Percentiles rank a stretch among this genome's conserved stretches.
Conservation (phyloP, 2,113 vertebrate genomes). For the Elgaria multicarinata region DNA sequence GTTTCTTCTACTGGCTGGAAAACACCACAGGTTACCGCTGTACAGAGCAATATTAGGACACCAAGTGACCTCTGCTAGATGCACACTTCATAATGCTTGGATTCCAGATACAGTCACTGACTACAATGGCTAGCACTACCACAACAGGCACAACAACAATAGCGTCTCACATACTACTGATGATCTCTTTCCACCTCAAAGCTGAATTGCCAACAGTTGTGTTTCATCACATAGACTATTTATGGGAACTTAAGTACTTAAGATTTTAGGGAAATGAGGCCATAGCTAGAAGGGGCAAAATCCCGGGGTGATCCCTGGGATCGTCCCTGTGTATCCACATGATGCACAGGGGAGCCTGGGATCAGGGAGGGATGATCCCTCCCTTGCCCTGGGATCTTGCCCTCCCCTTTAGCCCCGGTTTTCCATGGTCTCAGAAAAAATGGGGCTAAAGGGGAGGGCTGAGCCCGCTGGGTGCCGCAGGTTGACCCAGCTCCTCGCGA, state of each 20-base stretch:
- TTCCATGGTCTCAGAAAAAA: too few relatives aligned
- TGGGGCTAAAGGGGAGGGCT: too few relatives aligned
- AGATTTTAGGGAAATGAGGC: neutral
- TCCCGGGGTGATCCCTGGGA: too few relatives aligned
- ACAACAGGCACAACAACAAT: neutral
- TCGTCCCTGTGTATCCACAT: too few relatives aligned
- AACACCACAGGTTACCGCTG: neutral
- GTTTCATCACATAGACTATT: too few relatives aligned
- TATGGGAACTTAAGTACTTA: neutral
- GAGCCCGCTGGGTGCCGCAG: too few relatives aligned
- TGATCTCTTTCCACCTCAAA: neutral
- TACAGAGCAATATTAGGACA: neutral
- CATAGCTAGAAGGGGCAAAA: too few relatives aligned
- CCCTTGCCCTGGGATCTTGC: too few relatives aligned
- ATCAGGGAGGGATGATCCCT: too few relatives aligned
- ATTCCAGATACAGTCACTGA: neutral
- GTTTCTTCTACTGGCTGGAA: neutral
- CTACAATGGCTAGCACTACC: neutral
- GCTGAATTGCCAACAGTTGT: conserved; percentile 8
- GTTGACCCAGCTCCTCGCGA: too few relatives aligned
- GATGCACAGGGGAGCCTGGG: too few relatives aligned
- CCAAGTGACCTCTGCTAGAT: neutral
- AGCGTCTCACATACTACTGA: neutral
- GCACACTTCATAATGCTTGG: neutral
- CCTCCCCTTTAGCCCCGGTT: too few relatives aligned